phyloP scores from a whole-genome alignment of 2,888 invertebrate species.

The Plebejus melissa region DNA sequence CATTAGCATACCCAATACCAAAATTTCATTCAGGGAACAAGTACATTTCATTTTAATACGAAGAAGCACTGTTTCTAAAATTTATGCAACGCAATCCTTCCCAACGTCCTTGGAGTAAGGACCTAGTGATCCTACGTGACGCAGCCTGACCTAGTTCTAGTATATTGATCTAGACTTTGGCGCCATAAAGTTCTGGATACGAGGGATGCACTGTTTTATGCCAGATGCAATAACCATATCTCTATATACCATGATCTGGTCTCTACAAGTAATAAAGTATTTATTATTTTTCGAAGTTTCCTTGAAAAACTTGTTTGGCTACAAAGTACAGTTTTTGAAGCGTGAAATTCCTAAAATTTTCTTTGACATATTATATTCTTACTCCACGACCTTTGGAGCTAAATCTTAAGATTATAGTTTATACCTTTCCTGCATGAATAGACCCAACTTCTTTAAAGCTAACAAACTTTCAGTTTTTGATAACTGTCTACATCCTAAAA shows the following conservation, averaged over 20 bases:
- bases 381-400: background rate
- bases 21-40: background rate
- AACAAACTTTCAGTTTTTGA: too few species aligned
- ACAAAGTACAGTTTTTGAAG: background rate
- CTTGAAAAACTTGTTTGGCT: background rate
- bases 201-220: constrained; percentile 14
- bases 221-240: constrained; percentile 1
- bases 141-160: constrained; percentile 16
- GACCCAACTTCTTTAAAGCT: too few species aligned
- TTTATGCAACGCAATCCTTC: background rate
- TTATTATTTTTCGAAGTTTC: background rate
- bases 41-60: background rate
- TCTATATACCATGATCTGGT: background rate
- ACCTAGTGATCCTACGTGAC: constrained; percentile 18
- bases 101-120: constrained; percentile 8
- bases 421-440: background rate
- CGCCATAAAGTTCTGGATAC: constrained; percentile 19
- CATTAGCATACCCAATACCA: too few species aligned
- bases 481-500: too few species aligned
- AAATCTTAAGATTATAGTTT: background rate
- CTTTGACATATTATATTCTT: background rate
- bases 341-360: background rate
- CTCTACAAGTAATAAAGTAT: background rate
- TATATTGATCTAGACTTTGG: constrained; percentile 24
- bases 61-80: background rate